Percentiles rank a stretch among this genome's conserved stretches.
These are phyloP conservation scores for Eupsilia transversa DNA, from an alignment of 2,888 invertebrate genomes.

Conservation along the genomic window DNA sequence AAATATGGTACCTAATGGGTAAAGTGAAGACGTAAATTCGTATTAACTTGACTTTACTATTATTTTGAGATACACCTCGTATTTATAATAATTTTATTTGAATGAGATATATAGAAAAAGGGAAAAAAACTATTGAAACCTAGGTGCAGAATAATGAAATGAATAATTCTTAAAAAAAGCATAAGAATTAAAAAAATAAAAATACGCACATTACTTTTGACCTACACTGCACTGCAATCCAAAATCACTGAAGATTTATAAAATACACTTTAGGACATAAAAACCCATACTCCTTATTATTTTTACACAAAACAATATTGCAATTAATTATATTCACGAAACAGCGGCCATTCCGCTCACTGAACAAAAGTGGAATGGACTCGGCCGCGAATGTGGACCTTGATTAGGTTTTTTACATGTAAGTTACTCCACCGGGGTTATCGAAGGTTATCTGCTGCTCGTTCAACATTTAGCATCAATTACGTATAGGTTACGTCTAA, in stretches of 20 bases:
- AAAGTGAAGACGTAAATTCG: background rate
- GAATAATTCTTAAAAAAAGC: background rate
- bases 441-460: slow-evolving; percentile 71
- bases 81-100: background rate
- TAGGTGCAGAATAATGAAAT: too few species aligned
- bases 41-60: slow-evolving; percentile 11
- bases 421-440: slow-evolving; percentile 67
- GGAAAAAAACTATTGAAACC: background rate
- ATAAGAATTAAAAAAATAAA: background rate
- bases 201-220: slow-evolving; percentile 47
- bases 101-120: background rate
- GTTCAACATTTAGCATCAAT: slow-evolving; percentile 60
- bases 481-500: slow-evolving; percentile 34
- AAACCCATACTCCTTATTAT: slow-evolving; percentile 26
- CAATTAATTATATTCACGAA: slow-evolving; percentile 29
- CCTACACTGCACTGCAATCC: slow-evolving; percentile 55
- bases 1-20: background rate
- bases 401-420: slow-evolving; percentile 69
- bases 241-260: slow-evolving; percentile 33
- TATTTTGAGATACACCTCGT: background rate
- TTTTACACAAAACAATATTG: slow-evolving; percentile 23
- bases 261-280: slow-evolving; percentile 4
- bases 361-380: slow-evolving; percentile 67
- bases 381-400: slow-evolving; percentile 62
- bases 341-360: slow-evolving; percentile 64